Evolutionary conservation across 2,113 vertebrate species (phyloP).

Genomic region (Hippocampus barbouri): DNA sequence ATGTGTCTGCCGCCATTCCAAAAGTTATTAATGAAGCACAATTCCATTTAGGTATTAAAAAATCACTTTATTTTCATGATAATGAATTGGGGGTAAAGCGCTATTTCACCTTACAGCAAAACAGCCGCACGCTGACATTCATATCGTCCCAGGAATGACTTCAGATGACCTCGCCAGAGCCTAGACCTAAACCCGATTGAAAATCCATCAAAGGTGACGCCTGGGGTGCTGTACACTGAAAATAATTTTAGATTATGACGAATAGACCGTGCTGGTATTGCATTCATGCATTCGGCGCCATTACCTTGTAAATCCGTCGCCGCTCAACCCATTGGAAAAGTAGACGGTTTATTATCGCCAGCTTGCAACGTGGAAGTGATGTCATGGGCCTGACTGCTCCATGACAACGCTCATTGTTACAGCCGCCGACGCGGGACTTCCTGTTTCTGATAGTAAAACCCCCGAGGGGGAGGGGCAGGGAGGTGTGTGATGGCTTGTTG

Average conservation of each 20-base stretch:
- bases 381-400: slow-evolving; percentile 67
- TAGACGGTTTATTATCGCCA: slow-evolving; percentile 70
- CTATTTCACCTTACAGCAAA: too few species aligned
- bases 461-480: slow-evolving; percentile 31
- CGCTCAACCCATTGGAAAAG: slow-evolving; percentile 59
- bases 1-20: too few species aligned
- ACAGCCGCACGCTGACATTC: too few species aligned
- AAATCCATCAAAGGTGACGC: too few species aligned
- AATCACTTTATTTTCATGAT: too few species aligned
- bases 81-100: too few species aligned
- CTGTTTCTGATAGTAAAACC: slow-evolving; percentile 68
- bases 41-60: too few species aligned
- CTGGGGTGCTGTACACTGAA: too few species aligned
- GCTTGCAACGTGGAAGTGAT: slow-evolving; percentile 73
- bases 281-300: slow-evolving; percentile 49
- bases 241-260: too few species aligned
- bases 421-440: slow-evolving; percentile 66
- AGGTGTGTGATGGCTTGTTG: too few species aligned
- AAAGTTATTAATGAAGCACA: too few species aligned
- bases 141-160: not conserved
- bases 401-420: slow-evolving; percentile 81
- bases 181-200: not conserved
- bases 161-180: not conserved
- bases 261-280: not conserved
- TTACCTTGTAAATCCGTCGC: slow-evolving; percentile 68